These are phyloP conservation scores for Andrena camellia DNA, from an alignment of 2,888 invertebrate genomes.

Conservation along the genomic window DNA sequence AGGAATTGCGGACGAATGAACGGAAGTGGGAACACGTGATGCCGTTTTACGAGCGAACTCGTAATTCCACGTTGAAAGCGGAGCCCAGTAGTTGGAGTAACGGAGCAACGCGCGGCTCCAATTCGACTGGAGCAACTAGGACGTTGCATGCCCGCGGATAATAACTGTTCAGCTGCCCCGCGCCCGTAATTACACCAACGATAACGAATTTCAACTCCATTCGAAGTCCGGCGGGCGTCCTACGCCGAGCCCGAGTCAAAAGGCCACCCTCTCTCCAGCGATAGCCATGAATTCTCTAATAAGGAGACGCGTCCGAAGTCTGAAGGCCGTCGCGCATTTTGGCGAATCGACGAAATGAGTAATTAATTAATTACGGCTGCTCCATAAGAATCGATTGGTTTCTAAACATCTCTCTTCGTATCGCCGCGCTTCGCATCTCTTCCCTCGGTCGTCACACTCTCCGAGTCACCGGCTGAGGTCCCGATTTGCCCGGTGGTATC, in stretches of 20 bases:
- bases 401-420: not conserved
- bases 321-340: not conserved
- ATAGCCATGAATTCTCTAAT: not conserved
- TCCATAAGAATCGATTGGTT: not conserved
- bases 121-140: conserved; percentile 49
- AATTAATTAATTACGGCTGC: too few relatives aligned
- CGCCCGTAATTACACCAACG: conserved; percentile 30
- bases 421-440: not conserved
- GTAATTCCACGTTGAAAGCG: conserved; percentile 27
- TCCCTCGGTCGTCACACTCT: not conserved
- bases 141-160: conserved; percentile 60
- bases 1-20: not conserved
- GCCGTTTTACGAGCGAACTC: conserved; percentile 19
- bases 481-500: not conserved
- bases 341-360: too few relatives aligned
- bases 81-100: conserved; percentile 14
- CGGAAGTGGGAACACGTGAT: not conserved
- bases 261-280: not conserved
- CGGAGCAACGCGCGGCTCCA: conserved; percentile 14
- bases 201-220: conserved; percentile 24
- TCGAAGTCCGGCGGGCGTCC: not conserved
- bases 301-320: too few relatives aligned
- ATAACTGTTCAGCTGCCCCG: conserved; percentile 58
- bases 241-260: not conserved
- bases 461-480: not conserved